phyloP scores from a whole-genome alignment of 1,140 invertebrate species.

The Drosophila asahinai region DNA sequence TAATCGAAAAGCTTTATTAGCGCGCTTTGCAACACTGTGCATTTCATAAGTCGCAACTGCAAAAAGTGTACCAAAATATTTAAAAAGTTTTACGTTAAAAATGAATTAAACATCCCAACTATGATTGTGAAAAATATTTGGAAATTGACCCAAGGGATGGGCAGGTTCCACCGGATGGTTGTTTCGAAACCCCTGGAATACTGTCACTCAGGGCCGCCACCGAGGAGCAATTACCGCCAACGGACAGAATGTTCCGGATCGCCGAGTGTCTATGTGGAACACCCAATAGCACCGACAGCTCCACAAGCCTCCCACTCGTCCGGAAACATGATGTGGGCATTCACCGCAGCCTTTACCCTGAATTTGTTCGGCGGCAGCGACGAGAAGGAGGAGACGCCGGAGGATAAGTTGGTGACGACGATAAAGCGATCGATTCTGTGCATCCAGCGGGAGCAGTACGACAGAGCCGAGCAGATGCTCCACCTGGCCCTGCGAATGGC shows the following conservation, averaged over 20 bases:
- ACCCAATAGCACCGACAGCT: neutral
- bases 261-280: neutral
- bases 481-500: constrained; percentile 93
- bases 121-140: constrained; percentile 62
- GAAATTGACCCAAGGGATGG: constrained; percentile 46
- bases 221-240: neutral
- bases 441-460: constrained; percentile 90
- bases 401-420: constrained; percentile 89
- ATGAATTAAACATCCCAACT: constrained; percentile 52
- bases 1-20: neutral
- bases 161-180: constrained; percentile 22
- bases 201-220: constrained; percentile 1
- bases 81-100: constrained; percentile 24
- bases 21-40: constrained; percentile 53
- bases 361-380: constrained; percentile 46
- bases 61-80: neutral
- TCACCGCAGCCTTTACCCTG: constrained; percentile 58
- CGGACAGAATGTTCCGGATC: constrained; percentile 16
- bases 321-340: constrained; percentile 20
- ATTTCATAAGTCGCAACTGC: constrained; percentile 64
- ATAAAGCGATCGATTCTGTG: constrained; percentile 91
- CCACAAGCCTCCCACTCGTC: neutral
- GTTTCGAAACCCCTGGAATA: constrained; percentile 30
- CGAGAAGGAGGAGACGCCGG: constrained; percentile 85
- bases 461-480: constrained; percentile 93